Evolutionary conservation across 2,888 invertebrate species (phyloP).

Genomic region (Stenoptilia bipunctidactyla): DNA sequence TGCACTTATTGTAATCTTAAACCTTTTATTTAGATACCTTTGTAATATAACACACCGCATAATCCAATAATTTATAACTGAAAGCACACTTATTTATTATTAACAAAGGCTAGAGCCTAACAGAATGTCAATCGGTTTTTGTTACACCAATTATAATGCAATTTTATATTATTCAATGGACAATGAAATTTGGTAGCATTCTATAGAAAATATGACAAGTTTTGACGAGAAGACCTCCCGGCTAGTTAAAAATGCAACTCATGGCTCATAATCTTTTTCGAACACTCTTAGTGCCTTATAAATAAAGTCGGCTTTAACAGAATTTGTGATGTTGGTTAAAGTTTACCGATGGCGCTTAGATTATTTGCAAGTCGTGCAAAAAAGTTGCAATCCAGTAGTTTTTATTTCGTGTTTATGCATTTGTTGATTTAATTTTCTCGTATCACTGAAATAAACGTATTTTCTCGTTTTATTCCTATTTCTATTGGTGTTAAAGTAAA

Average conservation of each 20-base stretch:
- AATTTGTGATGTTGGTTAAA: background rate
- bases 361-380: conserved; percentile 2
- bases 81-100: too few species aligned
- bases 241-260: conserved; percentile 10
- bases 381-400: background rate
- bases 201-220: conserved; percentile 48
- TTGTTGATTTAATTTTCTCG: too few species aligned
- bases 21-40: too few species aligned
- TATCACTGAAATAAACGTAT: too few species aligned
- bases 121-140: conserved; percentile 32
- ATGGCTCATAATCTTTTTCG: background rate
- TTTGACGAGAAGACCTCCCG: conserved; percentile 53
- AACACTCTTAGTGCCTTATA: background rate
- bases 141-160: conserved; percentile 46
- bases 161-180: conserved; percentile 47
- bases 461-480: too few species aligned
- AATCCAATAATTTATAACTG: conserved; percentile 1
- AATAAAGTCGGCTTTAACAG: background rate
- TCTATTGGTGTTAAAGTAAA: too few species aligned
- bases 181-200: conserved; percentile 27
- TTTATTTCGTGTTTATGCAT: too few species aligned
- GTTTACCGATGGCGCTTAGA: background rate
- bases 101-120: too few species aligned
- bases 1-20: too few species aligned
- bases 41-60: background rate